Evolutionary conservation across 1,140 invertebrate genomes (phyloP).

Genomic region (Hypsibius dujardini): DNA sequence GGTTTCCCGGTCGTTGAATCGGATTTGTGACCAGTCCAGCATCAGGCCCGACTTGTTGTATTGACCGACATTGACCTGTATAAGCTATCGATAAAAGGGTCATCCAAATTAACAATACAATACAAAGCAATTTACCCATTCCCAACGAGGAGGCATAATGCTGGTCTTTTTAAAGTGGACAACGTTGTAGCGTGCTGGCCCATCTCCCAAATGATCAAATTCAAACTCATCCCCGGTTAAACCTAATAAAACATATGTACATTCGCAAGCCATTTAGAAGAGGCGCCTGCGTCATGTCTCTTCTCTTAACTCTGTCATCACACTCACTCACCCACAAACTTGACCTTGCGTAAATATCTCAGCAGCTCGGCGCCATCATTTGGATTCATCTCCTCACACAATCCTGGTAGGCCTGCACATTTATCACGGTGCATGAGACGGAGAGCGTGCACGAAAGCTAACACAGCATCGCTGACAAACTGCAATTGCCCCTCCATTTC

Average conservation of each 20-base stretch:
- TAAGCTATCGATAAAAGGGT: not conserved
- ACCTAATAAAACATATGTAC: constrained; percentile 35
- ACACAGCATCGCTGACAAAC: constrained; percentile 75
- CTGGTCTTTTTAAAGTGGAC: constrained; percentile 73
- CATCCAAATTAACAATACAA: not conserved
- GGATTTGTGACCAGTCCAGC: constrained; percentile 48
- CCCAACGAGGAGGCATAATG: constrained; percentile 57
- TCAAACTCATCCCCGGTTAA: constrained; percentile 70
- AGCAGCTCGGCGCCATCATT: constrained; percentile 63
- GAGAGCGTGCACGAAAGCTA: constrained; percentile 72
- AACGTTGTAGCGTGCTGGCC: constrained; percentile 79
- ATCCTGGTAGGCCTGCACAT: constrained; percentile 47
- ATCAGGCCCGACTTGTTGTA: constrained; percentile 56
- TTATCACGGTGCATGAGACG: constrained; percentile 63
- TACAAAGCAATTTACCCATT: constrained; percentile 38
- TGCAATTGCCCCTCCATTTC: constrained; percentile 68
- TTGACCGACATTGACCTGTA: constrained; percentile 42
- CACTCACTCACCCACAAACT: constrained; percentile 36
- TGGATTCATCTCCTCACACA: constrained; percentile 71
- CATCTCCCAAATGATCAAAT: constrained; percentile 72
- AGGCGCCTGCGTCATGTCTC: too few relatives aligned
- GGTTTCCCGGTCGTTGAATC: not conserved
- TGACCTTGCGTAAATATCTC: constrained; percentile 59
- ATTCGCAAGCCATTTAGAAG: too few relatives aligned
- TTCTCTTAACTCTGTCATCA: too few relatives aligned